Evolutionary conservation across 30 jellyfish, hydroid and myxozoan genomes (phyloP).

Genomic region (Hydractinia symbiolongicarpus): DNA sequence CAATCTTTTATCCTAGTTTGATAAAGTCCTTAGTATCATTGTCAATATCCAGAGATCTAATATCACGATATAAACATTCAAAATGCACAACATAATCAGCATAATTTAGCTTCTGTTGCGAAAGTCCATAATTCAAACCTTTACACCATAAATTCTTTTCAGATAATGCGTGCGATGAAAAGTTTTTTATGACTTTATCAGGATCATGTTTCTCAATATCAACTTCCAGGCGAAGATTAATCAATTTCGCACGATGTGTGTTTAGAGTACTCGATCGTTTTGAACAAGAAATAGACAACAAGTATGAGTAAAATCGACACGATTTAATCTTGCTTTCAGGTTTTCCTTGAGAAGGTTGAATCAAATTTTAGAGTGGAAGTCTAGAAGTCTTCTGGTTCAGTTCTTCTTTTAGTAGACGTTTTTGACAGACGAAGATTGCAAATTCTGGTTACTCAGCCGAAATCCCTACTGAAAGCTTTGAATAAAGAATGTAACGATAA

Average conservation of each 20-base stretch:
- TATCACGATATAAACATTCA: slow-evolving; percentile 9
- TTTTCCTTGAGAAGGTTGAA: background rate
- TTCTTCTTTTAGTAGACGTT: slow-evolving; percentile 1
- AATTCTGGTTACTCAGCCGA: background rate
- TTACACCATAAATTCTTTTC: background rate
- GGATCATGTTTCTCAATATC: background rate
- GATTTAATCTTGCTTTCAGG: background rate
- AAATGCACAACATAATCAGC: slow-evolving; percentile 2
- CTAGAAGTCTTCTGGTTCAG: slow-evolving; percentile 1
- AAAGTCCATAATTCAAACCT: background rate
- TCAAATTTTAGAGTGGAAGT: background rate
- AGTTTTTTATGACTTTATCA: background rate
- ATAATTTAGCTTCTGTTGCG: background rate
- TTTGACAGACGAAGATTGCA: slow-evolving; percentile 1
- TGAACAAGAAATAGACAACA: slow-evolving; percentile 3
- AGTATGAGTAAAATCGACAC: background rate
- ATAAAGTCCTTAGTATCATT: background rate
- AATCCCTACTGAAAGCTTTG: no score
- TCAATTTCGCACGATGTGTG: background rate
- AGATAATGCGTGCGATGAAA: background rate
- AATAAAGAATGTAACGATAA: no score
- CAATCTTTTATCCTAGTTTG: slow-evolving; percentile 1
- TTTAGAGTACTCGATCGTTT: background rate
- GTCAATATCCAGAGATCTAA: background rate
- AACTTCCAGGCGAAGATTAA: background rate